Conservation (phyloP, 2,888 invertebrate species). For the Dinocampus coccinellae region DNA sequence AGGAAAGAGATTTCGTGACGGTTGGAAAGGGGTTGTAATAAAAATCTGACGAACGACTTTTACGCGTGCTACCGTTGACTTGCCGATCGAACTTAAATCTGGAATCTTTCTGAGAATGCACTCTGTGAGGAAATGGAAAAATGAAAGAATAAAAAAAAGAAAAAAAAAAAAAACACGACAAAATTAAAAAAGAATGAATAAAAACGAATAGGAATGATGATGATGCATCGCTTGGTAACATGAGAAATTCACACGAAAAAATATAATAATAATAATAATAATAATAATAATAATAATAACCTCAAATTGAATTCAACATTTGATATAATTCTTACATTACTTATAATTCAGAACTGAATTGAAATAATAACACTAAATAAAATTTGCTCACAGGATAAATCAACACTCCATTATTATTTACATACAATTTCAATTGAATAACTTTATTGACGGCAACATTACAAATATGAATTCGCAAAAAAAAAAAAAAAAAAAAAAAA, state of each 20-base stretch:
- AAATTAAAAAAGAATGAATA: neutral
- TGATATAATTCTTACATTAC: too few species aligned
- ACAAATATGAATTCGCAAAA: too few species aligned
- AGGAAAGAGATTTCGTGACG: constrained; percentile 9
- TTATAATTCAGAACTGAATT: too few species aligned
- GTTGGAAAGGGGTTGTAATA: constrained; percentile 27
- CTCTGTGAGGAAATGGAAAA: constrained; percentile 17
- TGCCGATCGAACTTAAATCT: constrained; percentile 30
- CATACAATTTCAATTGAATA: too few species aligned
- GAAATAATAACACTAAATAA: too few species aligned
- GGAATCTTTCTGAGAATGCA: neutral
- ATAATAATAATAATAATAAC: too few species aligned
- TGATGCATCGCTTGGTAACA: neutral
- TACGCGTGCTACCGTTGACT: constrained; percentile 38
- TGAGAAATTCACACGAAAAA: too few species aligned
- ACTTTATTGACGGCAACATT: too few species aligned
- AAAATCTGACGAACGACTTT: constrained; percentile 41
- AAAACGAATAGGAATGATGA: neutral
- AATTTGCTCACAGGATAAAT: too few species aligned
- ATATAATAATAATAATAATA: too few species aligned
- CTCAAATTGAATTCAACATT: too few species aligned
- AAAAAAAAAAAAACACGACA: neutral
- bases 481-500: neutral
- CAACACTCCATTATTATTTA: too few species aligned
- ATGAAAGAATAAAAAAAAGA: neutral